phyloP scores from a whole-genome alignment of 1,140 invertebrate species.

The Drosophila sp. region DNA sequence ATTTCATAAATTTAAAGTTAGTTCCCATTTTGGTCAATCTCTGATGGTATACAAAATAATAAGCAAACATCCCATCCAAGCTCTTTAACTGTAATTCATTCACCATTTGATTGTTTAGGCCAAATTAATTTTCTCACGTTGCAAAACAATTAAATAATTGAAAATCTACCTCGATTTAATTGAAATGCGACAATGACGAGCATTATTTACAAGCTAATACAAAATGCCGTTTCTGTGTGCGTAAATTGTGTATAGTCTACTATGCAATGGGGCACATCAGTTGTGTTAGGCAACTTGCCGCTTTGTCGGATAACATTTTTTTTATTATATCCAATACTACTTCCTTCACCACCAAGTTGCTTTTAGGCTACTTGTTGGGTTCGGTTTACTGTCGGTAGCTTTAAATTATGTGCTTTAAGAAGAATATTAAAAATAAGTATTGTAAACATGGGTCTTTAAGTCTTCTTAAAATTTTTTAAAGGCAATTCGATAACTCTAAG shows the following conservation, averaged over 20 bases:
- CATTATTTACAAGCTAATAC: constrained; percentile 66
- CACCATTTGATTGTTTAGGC: constrained; percentile 7
- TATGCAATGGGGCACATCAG: neutral
- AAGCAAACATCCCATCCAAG: no score
- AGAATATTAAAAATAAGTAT: no score
- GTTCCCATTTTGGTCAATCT: neutral
- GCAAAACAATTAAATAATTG: constrained; percentile 74
- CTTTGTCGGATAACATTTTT: no score
- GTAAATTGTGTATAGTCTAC: constrained; percentile 28
- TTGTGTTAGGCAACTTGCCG: neutral
- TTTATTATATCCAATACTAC: no score
- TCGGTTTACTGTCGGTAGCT: no score
- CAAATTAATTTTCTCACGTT: constrained; percentile 74
- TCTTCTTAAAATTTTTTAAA: no score
- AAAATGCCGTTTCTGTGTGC: constrained; percentile 26
- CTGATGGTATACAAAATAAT: neutral
- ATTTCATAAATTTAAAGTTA: neutral
- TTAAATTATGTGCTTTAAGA: no score
- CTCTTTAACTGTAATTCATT: constrained; percentile 12
- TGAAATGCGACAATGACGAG: constrained; percentile 56
- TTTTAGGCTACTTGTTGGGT: no score
- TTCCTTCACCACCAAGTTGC: no score
- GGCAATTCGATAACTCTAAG: no score
- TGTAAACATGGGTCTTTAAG: no score
- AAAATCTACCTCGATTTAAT: constrained; percentile 61